phyloP scores from a whole-genome alignment of 2,797 vertebrate species.

The Syndactyla subalaris region DNA sequence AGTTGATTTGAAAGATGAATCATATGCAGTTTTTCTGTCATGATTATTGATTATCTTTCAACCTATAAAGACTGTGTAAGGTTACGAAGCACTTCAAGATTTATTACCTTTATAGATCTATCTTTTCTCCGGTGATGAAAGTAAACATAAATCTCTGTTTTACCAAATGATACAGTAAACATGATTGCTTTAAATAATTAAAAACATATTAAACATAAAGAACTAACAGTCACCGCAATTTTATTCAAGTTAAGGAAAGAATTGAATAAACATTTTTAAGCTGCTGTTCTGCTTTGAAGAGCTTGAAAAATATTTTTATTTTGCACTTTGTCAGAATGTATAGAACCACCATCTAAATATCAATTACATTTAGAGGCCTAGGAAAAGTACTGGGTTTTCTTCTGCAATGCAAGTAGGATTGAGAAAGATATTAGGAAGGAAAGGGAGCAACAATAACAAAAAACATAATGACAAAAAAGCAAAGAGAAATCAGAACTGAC shows the following conservation, averaged over 20 bases:
- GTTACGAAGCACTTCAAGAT: conserved; percentile 78
- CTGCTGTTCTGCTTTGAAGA: not conserved
- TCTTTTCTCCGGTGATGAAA: conserved; percentile 61
- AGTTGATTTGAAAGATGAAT: conserved; percentile 71
- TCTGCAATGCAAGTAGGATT: not conserved
- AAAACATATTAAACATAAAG: conserved; percentile 33
- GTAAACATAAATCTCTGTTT: conserved; percentile 65
- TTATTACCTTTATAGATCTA: conserved; percentile 75
- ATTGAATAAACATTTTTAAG: not conserved
- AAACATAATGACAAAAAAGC: not conserved
- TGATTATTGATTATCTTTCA: conserved; percentile 78
- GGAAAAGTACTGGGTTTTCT: not conserved
- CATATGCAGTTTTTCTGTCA: conserved; percentile 65
- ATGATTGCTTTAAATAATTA: conserved; percentile 51
- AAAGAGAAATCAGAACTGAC: not conserved
- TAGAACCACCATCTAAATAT: not conserved
- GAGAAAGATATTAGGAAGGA: not conserved
- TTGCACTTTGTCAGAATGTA: not conserved
- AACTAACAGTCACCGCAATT: not conserved
- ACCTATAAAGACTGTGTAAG: conserved; percentile 68
- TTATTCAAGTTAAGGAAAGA: not conserved
- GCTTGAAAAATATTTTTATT: not conserved
- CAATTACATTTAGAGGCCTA: not conserved
- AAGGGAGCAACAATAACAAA: not conserved
- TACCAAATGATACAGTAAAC: conserved; percentile 56